Percentiles rank a stretch among this genome's conserved stretches.
These are phyloP conservation scores for Orthonyx spaldingii DNA, from an alignment of 2,113 vertebrate genomes.

Conservation along the genomic window DNA sequence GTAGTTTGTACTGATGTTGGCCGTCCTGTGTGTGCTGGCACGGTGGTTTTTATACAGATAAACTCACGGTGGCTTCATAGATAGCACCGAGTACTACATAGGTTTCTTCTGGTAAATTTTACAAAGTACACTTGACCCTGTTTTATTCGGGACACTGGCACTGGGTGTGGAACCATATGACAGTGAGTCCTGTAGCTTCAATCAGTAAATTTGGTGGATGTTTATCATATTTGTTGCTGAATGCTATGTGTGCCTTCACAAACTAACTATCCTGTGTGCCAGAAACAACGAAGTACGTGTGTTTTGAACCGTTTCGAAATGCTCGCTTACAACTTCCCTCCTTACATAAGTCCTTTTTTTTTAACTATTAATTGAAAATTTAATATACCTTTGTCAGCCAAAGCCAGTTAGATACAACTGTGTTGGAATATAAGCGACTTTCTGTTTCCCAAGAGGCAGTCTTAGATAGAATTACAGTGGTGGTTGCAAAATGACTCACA, in stretches of 20 bases:
- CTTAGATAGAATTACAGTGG: conserved; percentile 48
- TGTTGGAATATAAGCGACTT: background rate
- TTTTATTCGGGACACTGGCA: background rate
- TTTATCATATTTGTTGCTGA: background rate
- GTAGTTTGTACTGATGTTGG: background rate
- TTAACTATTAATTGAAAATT: background rate
- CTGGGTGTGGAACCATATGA: background rate
- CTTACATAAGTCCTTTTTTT: background rate
- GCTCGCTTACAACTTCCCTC: background rate
- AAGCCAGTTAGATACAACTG: background rate
- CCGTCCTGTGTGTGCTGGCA: background rate
- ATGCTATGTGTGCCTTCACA: background rate
- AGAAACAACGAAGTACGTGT: background rate
- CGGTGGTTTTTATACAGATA: background rate
- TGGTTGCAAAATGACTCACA: conserved; percentile 48
- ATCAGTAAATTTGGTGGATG: background rate
- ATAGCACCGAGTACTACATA: accelerated
- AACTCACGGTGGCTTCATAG: accelerated
- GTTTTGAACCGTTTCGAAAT: background rate
- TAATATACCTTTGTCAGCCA: background rate
- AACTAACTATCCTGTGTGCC: background rate
- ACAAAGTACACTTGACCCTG: background rate
- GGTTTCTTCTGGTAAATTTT: background rate
- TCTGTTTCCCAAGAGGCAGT: conserved; percentile 30
- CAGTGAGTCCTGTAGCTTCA: background rate